These are phyloP conservation scores for Eonycteris spelaea DNA, from an alignment of 2,113 vertebrate species.

Conservation along the genomic window DNA sequence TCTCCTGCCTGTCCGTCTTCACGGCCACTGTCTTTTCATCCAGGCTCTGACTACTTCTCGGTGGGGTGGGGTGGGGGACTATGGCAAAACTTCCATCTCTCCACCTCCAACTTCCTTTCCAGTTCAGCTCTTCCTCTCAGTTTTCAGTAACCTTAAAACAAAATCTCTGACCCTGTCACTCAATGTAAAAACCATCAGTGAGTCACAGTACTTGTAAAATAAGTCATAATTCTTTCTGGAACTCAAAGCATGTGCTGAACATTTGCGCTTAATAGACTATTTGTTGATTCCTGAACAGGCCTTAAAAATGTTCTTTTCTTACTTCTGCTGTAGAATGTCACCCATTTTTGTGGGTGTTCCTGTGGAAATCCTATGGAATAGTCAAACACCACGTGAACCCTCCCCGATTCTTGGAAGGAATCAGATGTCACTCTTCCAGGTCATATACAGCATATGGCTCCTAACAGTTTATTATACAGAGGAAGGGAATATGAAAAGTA, in stretches of 20 bases:
- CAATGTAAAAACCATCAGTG: background rate
- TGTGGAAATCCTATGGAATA: background rate
- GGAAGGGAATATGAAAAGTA: background rate
- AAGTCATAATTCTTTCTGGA: background rate
- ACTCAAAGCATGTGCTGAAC: background rate
- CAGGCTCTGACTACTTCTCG: background rate
- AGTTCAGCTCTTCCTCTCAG: background rate
- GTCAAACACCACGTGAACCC: background rate
- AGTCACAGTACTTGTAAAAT: background rate
- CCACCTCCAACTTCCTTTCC: background rate
- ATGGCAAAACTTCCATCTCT: background rate
- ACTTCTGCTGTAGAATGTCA: background rate
- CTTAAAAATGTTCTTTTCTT: background rate
- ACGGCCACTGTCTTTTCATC: too few relatives aligned
- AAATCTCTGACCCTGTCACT: background rate
- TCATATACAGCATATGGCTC: background rate
- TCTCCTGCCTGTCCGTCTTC: background rate
- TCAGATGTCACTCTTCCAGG: background rate
- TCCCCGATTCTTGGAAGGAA: background rate
- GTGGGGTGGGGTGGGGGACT: background rate
- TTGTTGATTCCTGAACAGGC: background rate
- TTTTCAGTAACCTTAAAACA: background rate
- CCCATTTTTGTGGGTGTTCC: background rate
- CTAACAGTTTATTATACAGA: background rate
- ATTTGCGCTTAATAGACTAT: background rate